Evolutionary conservation across 2,113 vertebrate species (phyloP).

Genomic region (Ornithorhynchus anatinus): DNA sequence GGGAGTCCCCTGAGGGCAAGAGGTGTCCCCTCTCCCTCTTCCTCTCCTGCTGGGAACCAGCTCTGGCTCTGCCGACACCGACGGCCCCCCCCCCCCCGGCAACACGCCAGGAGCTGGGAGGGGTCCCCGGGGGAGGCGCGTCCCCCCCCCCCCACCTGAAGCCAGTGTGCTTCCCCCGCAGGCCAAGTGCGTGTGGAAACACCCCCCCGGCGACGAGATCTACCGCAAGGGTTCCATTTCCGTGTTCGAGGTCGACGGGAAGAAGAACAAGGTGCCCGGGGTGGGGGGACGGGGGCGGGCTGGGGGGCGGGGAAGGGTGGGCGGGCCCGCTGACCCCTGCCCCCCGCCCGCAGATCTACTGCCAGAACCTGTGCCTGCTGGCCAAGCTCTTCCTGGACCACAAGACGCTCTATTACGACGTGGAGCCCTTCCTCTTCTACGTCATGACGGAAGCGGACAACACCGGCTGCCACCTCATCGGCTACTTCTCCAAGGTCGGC

Average conservation of each 20-base stretch:
- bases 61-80: too few relatives aligned
- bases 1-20: not conserved
- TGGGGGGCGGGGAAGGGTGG: not conserved
- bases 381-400: slow-evolving; percentile 98
- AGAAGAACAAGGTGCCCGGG: slow-evolving; percentile 92
- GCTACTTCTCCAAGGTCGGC: slow-evolving; percentile 97
- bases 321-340: not conserved
- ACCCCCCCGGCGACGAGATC: slow-evolving; percentile 95
- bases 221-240: slow-evolving; percentile 96
- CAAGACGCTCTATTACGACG: slow-evolving; percentile 97
- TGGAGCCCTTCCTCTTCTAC: slow-evolving; percentile 98
- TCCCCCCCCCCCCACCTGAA: too few relatives aligned
- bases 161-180: slow-evolving; percentile 49
- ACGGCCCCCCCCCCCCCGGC: too few relatives aligned
- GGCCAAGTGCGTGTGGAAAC: slow-evolving; percentile 99
- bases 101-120: too few relatives aligned
- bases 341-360: slow-evolving; percentile 86
- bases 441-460: slow-evolving; percentile 99
- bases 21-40: not conserved
- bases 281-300: fast-evolving
- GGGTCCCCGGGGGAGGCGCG: too few relatives aligned
- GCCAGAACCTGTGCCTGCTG: slow-evolving; percentile 96
- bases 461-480: slow-evolving; percentile 97
- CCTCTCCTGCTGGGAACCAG: too few relatives aligned
- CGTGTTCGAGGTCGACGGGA: slow-evolving; percentile 97